A percentile compares a stretch with the other conserved stretches of the same genome.
phyloP scores from a whole-genome alignment of 2,888 invertebrate species.

The Andricus quercusramuli region DNA sequence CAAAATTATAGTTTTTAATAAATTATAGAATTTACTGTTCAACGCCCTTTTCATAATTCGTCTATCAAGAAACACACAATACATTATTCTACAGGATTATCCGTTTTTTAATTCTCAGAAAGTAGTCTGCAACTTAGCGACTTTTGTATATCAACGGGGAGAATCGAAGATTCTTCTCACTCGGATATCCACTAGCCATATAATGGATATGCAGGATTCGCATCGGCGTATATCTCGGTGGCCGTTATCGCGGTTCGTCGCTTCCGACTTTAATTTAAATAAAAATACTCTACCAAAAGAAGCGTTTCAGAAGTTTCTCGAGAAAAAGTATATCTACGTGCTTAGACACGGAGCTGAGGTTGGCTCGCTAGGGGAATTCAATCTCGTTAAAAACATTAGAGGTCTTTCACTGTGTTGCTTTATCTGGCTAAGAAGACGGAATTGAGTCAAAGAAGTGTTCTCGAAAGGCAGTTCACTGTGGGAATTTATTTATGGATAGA shows the following conservation, averaged over 20 bases:
- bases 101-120: neutral
- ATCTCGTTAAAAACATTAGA: constrained; percentile 7
- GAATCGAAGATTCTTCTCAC: constrained; percentile 49
- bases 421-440: neutral
- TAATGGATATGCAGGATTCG: neutral
- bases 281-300: neutral
- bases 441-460: neutral
- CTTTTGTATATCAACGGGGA: neutral
- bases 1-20: too few relatives aligned
- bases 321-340: neutral
- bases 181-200: constrained; percentile 28
- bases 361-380: neutral
- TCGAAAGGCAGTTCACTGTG: neutral
- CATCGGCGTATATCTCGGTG: neutral
- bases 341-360: neutral
- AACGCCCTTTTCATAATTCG: neutral
- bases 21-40: too few relatives aligned
- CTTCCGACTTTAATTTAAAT: constrained; percentile 13
- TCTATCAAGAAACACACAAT: neutral
- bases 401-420: neutral
- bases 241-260: constrained; percentile 8
- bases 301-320: neutral
- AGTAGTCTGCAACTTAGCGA: neutral
- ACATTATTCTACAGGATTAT: neutral
- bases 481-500: neutral